phyloP scores from a whole-genome alignment of 2,888 invertebrate species.

The Orthosia gracilis region DNA sequence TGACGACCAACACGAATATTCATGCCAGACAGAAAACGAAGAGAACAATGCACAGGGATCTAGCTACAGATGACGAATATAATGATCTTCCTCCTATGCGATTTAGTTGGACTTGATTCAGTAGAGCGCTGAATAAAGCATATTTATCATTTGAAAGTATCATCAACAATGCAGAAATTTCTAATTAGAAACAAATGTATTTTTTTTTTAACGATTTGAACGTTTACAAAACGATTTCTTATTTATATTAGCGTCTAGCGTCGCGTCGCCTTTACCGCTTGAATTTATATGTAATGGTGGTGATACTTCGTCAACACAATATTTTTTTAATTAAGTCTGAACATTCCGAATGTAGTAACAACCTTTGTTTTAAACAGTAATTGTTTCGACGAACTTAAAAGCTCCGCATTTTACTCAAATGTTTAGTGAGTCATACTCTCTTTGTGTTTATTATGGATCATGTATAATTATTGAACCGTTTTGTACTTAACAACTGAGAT shows the following conservation, averaged over 20 bases:
- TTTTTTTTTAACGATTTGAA: too few species aligned
- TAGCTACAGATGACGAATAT: background rate
- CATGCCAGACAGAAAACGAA: slow-evolving; percentile 20
- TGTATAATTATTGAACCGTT: background rate
- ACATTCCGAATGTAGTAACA: background rate
- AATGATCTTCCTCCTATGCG: background rate
- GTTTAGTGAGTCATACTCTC: background rate
- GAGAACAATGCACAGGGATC: slow-evolving; percentile 1
- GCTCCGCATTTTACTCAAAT: background rate
- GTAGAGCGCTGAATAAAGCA: background rate
- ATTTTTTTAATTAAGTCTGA: background rate
- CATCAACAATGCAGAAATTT: too few species aligned
- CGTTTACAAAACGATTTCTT: slow-evolving; percentile 34
- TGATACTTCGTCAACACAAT: background rate
- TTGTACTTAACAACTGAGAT: background rate
- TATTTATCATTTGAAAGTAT: too few species aligned
- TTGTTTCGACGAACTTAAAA: background rate
- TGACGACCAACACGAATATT: slow-evolving; percentile 17
- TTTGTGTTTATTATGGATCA: slow-evolving; percentile 13
- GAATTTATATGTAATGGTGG: slow-evolving; percentile 22
- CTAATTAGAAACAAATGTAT: background rate
- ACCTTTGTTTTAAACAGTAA: slow-evolving; percentile 12
- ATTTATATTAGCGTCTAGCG: slow-evolving; percentile 11
- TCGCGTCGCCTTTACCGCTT: background rate
- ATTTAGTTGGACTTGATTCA: slow-evolving; percentile 9